Percentiles rank a stretch among this genome's conserved stretches.
phyloP scores from a whole-genome alignment of 2,888 invertebrate genomes.

The Bedellia somnulentella region DNA sequence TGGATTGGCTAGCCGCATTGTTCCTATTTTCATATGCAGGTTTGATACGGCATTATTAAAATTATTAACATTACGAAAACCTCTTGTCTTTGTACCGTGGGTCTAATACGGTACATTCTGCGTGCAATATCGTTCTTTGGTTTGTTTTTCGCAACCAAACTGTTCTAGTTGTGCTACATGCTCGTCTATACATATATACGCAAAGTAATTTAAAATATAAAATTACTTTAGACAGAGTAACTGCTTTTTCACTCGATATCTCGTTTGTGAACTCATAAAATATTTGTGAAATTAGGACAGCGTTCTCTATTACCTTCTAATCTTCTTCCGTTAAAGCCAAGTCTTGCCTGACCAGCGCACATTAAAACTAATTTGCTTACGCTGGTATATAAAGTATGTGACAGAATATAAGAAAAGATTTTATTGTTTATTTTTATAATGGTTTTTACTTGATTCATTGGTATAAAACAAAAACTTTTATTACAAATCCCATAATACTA shows the following conservation, averaged over 20 bases:
- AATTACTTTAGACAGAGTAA: neutral
- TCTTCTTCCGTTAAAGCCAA: constrained; percentile 8
- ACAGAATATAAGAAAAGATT: too few species aligned
- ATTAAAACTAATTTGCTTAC: too few species aligned
- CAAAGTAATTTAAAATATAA: neutral
- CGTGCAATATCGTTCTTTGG: neutral
- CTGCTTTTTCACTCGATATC: constrained; percentile 1
- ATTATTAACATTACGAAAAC: neutral
- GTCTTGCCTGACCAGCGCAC: constrained; percentile 8
- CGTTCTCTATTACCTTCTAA: constrained; percentile 9
- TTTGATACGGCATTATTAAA: neutral
- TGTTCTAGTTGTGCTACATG: neutral
- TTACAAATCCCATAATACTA: too few species aligned
- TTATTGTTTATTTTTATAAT: too few species aligned
- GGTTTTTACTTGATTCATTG: too few species aligned
- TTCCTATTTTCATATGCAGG: neutral
- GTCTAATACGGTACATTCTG: neutral
- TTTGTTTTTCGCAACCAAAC: neutral
- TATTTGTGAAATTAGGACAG: constrained; percentile 7
- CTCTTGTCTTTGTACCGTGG: neutral
- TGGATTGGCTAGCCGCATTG: neutral
- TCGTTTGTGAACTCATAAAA: constrained; percentile 13
- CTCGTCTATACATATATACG: neutral
- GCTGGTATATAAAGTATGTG: too few species aligned
- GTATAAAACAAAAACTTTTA: too few species aligned